Percentiles rank a stretch among this genome's conserved stretches.
Conservation (phyloP, 1,140 invertebrate species). For the Homalodisca vitripennis region DNA sequence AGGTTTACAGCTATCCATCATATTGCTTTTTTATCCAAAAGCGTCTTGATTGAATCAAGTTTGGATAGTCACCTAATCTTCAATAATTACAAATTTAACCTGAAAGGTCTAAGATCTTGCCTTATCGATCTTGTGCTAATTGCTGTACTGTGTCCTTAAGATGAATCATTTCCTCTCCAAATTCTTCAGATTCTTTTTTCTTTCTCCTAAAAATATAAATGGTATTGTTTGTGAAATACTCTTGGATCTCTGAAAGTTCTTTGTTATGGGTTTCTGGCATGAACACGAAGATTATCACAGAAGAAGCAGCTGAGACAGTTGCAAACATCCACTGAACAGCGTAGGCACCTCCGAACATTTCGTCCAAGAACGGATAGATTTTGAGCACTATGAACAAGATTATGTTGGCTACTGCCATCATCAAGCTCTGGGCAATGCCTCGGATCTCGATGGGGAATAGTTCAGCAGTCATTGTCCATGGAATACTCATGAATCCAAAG, state of each 20-base stretch:
- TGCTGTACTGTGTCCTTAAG: no score
- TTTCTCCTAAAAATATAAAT: conserved; percentile 32
- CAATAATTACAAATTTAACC: no score
- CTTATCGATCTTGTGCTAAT: no score
- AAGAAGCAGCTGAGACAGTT: conserved; percentile 56
- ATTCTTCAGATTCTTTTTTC: conserved; percentile 6
- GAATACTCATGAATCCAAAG: conserved; percentile 58
- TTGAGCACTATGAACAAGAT: conserved; percentile 57
- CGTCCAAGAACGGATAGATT: conserved; percentile 49
- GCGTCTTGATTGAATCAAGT: no score
- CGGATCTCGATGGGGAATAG: conserved; percentile 59
- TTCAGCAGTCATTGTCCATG: conserved; percentile 62
- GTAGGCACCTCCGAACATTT: conserved; percentile 53
- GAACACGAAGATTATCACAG: conserved; percentile 59
- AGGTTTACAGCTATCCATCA: no score
- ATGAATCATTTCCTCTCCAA: conserved; percentile 3
- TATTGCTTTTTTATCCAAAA: no score
- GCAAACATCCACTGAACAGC: conserved; percentile 70
- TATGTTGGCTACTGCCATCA: conserved; percentile 53
- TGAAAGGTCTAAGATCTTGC: no score
- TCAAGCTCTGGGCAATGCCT: conserved; percentile 54
- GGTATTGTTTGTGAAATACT: conserved; percentile 54
- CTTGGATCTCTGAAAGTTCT: conserved; percentile 64
- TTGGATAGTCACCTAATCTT: no score
- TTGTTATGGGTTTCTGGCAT: conserved; percentile 72